Evolutionary conservation across 2,797 vertebrate genomes (phyloP), one percentile per base, ranked within the genome.

Genomic region (Cirrhinus mrigala): DNA sequence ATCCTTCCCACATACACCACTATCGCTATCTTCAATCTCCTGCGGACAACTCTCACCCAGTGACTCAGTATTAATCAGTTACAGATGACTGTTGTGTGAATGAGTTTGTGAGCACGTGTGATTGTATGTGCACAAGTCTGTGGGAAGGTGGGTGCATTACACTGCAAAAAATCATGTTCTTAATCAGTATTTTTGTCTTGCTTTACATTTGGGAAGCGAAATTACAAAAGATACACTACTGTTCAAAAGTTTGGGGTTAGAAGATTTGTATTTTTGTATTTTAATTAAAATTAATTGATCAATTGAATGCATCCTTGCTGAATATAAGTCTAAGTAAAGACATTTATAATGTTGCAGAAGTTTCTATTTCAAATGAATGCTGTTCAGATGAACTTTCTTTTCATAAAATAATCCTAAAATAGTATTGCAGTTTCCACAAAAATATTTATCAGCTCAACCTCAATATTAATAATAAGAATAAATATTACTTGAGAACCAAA

Each of bases 11-110:
- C 89, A 92, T 92, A 88, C 91, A 91, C 93, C 92, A 92, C 89
- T 83, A 88, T 92, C 91, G 91, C 89, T 94, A 85, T 94, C 89
- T 82, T 50, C 90, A 88, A 90, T 91, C 89, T 93, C 90, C 87
- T 90, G 87, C 90, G 89, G 92, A 86, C 79, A 86, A 62, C 44
- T 85, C 81, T 92, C 88, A 91, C 89, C 91, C 87, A 91, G 76
- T 90, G 80, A 93, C 88, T 90, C 69, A 12, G 37, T 85, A 56
- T 87, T 86, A 37, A 85, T 56, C 48, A 11, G 50, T 75, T 64
- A 46, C 15, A 15, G 37, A 50, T 79, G 33, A 84, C 37, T 33
- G 16, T 78, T 74, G 78, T 64, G 77, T 81, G 81, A 86, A 86
- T 87, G 84, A 78, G 87, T 87, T 88, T 80, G 33, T 37, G 79